Evolutionary conservation across 2,113 vertebrate species (phyloP).

Genomic region (Tachysurus fulvidraco): DNA sequence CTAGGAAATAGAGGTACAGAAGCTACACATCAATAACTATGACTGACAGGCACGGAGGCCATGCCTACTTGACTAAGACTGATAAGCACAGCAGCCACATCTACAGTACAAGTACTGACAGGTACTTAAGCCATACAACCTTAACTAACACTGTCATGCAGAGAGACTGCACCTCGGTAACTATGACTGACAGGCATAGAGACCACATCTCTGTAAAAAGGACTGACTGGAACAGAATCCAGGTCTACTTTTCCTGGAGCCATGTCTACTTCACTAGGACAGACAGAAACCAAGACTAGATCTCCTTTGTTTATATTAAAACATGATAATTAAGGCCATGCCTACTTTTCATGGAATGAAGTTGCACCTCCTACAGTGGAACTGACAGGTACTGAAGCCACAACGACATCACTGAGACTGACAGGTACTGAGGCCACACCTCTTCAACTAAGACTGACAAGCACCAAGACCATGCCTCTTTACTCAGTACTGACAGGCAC

Average conservation of each 20-base stretch:
- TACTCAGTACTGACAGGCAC: not conserved
- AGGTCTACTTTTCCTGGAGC: not conserved
- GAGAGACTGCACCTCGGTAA: not conserved
- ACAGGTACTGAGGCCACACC: not conserved
- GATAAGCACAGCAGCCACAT: not conserved
- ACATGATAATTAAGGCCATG: not conserved
- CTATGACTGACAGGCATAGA: not conserved
- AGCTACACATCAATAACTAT: not conserved
- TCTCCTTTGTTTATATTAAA: not conserved
- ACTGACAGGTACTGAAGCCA: not conserved
- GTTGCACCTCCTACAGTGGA: not conserved
- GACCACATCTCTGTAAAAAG: not conserved
- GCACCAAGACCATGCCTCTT: not conserved
- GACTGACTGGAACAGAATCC: not conserved
- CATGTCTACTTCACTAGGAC: not conserved
- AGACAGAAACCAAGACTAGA: not conserved
- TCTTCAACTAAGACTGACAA: not conserved
- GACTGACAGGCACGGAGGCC: not conserved
- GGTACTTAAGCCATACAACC: not conserved
- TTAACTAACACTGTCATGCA: not conserved
- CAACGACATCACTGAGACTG: not conserved
- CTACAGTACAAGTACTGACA: not conserved
- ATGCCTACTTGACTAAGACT: not conserved
- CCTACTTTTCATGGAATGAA: not conserved
- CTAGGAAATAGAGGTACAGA: not conserved